Evolutionary conservation across 2,113 vertebrate species (phyloP).

Genomic region (Saiga tatarica): DNA sequence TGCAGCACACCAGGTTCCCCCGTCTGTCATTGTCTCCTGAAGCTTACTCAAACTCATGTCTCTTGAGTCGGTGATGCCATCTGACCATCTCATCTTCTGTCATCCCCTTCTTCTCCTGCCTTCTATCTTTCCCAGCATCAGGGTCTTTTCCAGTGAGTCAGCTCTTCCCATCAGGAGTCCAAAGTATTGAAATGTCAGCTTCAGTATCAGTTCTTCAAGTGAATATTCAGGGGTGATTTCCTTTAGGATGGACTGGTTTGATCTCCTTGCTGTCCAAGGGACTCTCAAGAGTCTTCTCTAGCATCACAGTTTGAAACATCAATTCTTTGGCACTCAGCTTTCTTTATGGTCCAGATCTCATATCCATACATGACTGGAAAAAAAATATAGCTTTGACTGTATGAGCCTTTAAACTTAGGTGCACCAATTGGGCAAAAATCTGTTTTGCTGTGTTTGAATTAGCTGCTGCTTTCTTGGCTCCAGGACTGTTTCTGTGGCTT

Average conservation of each 20-base stretch:
- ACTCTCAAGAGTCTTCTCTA: not conserved
- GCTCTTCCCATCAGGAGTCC: not conserved
- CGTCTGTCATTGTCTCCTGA: not conserved
- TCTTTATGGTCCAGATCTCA: not conserved
- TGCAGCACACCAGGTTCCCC: not conserved
- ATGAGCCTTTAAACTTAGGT: not conserved
- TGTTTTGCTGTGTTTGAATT: fast-evolving
- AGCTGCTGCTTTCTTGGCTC: not conserved
- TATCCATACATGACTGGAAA: not conserved
- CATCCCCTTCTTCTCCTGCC: not conserved
- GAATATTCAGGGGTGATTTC: not conserved
- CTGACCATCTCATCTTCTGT: not conserved
- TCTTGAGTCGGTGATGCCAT: not conserved
- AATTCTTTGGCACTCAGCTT: not conserved
- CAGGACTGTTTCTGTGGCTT: not conserved
- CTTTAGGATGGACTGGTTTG: not conserved
- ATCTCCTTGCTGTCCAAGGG: not conserved
- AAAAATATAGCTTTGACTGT: not conserved
- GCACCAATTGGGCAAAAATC: not conserved
- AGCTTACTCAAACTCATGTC: not conserved
- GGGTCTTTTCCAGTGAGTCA: not conserved
- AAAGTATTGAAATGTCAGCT: not conserved
- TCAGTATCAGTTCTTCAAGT: not conserved
- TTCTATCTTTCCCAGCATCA: not conserved
- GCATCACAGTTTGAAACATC: not conserved